Base-by-base conservation (phyloP, 1,140 invertebrate genomes). In the Mycetomoellerius zeteki region DNA sequence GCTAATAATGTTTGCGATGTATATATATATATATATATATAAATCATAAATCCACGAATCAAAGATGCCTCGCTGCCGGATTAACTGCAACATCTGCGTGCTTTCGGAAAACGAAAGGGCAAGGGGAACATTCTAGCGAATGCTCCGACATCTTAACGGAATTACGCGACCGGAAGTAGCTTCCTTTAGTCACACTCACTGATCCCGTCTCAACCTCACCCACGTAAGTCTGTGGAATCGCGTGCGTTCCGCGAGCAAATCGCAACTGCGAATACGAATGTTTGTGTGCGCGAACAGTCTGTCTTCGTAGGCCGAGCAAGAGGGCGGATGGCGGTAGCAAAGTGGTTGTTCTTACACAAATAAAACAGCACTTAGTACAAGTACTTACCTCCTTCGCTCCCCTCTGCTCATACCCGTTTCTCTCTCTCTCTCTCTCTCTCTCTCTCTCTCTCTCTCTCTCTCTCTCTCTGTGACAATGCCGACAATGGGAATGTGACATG, bases 401-500 rank as follows among this genome's bases (percentile, higher is more conserved):
- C 52, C 77, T 19, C 47, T 60, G 50, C 86, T 67, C 47, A 19
- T 27, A 24, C 33, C 4, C 67, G 24, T 27, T 72, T 24, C 80
- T 60, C 72, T 69, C 60, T 78, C 73, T 47, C 72, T 73, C 86
- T 71, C 76, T 86, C 81, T 69, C n/a, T 50, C 58, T 56, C 21
- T 37, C n/a, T 72, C 43, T 67, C 50, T 65, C 50, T 65, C 47
- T 21, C 27, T 54, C 86, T 19, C 60, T 86, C 50, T 78, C 71
- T 82, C 65, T 52, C 81, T 54, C 47, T 30, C 30, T 85, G 85
- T 88, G 92, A 93, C 92, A 93, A 94, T 92, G 93, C 91, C 93
- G 94, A 94, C 93, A 95, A 95, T 95, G 94, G 93, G 92, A 95
- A 95, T 95, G 94, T 93, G 94, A 94, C 94, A 95, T 94, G 92